phyloP scores from a whole-genome alignment of 2,113 vertebrate genomes.

The Lepisosteus osseus region DNA sequence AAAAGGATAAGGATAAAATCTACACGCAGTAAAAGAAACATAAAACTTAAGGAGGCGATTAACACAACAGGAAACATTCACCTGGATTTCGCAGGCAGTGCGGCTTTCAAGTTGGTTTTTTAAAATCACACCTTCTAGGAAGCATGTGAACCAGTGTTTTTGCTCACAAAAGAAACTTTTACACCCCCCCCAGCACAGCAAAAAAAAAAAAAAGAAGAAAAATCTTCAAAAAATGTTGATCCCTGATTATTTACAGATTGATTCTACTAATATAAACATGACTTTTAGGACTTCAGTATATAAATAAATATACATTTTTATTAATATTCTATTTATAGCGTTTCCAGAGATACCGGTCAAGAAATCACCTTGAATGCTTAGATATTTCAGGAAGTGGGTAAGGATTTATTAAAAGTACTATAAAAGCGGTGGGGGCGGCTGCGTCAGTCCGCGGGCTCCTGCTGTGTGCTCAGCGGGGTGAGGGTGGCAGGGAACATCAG shows the following conservation, averaged over 20 bases:
- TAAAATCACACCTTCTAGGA: conserved; percentile 67
- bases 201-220: conserved; percentile 48
- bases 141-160: conserved; percentile 83
- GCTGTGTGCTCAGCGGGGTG: conserved; percentile 75
- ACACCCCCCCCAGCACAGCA: conserved; percentile 70
- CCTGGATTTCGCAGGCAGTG: conserved; percentile 75
- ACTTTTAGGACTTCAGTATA: conserved; percentile 77
- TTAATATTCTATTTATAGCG: conserved; percentile 65
- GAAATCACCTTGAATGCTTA: conserved; percentile 68
- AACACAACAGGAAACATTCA: conserved; percentile 57
- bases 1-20: conserved; percentile 39
- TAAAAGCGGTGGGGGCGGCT: conserved; percentile 52
- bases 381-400: conserved; percentile 48
- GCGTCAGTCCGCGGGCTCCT: conserved; percentile 62
- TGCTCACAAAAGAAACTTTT: conserved; percentile 77
- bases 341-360: conserved; percentile 77
- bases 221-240: conserved; percentile 70
- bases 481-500: conserved; percentile 88
- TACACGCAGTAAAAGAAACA: conserved; percentile 29
- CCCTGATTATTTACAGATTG: conserved; percentile 81
- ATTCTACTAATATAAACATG: conserved; percentile 74
- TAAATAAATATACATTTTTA: conserved; percentile 82
- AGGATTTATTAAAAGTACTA: conserved; percentile 6
- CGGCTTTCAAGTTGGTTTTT: conserved; percentile 63
- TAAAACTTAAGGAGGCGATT: conserved; percentile 56